A percentile compares a stretch with the other conserved stretches of the same genome.
Evolutionary conservation across 1,140 invertebrate species (phyloP).

Genomic region (Euwallacea fornicatus): DNA sequence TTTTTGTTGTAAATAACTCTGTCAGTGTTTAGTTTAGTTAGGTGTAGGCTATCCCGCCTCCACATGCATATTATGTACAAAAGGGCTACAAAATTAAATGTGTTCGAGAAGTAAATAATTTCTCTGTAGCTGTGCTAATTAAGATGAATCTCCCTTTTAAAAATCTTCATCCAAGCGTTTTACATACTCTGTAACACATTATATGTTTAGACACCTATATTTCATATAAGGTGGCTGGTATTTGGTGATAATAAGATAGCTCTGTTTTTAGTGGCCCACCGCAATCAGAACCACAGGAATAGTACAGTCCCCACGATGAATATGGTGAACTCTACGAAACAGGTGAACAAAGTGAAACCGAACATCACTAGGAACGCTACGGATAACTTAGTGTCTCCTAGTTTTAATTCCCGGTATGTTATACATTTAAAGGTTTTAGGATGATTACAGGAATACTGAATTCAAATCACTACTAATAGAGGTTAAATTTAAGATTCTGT

Average conservation of each 20-base stretch:
- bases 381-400: conserved; percentile 60
- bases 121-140: no score
- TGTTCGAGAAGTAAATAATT: background rate
- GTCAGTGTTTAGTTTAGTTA: conserved; percentile 24
- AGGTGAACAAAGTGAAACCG: conserved; percentile 85
- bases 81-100: conserved; percentile 27
- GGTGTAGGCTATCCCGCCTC: background rate
- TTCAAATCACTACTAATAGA: no score
- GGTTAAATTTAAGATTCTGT: no score
- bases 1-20: conserved; percentile 34
- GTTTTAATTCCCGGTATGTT: conserved; percentile 54
- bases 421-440: background rate
- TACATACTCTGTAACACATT: no score
- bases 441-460: no score
- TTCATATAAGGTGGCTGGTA: no score
- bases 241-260: background rate
- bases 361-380: conserved; percentile 73
- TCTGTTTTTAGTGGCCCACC: conserved; percentile 63
- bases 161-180: no score
- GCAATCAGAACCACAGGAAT: conserved; percentile 76
- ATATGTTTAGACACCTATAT: no score
- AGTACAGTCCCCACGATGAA: conserved; percentile 62
- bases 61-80: conserved; percentile 40
- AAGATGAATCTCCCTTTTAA: no score
- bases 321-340: conserved; percentile 71